Conservation (phyloP, 2,113 vertebrate species). For the Perca schrenkii region DNA sequence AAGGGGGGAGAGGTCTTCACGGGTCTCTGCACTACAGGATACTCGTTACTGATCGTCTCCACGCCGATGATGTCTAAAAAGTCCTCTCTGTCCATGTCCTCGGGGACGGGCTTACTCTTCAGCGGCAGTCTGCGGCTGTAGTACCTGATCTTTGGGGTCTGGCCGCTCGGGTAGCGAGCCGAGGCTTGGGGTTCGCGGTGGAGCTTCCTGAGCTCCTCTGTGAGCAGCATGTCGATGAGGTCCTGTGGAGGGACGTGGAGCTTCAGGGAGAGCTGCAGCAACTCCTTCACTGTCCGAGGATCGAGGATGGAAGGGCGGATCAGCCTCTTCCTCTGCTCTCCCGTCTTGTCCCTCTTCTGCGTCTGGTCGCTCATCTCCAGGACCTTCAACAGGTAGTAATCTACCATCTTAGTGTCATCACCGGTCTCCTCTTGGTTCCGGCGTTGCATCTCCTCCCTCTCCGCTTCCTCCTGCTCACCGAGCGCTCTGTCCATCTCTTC, state of each 20-base stretch:
- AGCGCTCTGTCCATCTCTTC: conserved; percentile 89
- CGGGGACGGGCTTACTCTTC: conserved; percentile 87
- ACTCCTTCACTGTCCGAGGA: conserved; percentile 89
- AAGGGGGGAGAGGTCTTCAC: conserved; percentile 84
- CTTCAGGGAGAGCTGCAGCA: conserved; percentile 95
- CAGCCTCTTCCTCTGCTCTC: conserved; percentile 84
- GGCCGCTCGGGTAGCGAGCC: conserved; percentile 85
- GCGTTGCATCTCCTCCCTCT: conserved; percentile 87
- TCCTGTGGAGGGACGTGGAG: conserved; percentile 97
- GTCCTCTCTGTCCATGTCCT: conserved; percentile 93
- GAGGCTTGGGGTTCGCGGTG: conserved; percentile 81
- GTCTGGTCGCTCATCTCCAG: conserved; percentile 87
- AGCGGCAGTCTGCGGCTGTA: conserved; percentile 86
- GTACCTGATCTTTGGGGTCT: conserved; percentile 86
- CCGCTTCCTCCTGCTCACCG: conserved; percentile 80
- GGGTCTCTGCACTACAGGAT: conserved; percentile 86
- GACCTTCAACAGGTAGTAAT: conserved; percentile 91
- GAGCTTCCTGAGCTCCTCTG: conserved; percentile 89
- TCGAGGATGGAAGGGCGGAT: conserved; percentile 89
- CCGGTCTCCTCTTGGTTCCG: conserved; percentile 87
- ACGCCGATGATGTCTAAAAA: conserved; percentile 92
- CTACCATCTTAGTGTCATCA: conserved; percentile 90
- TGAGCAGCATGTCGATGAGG: conserved; percentile 94
- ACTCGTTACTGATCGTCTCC: conserved; percentile 88
- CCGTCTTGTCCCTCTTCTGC: conserved; percentile 79